phyloP scores from a whole-genome alignment of 2,113 vertebrate genomes.

The Actinemys pallida region DNA sequence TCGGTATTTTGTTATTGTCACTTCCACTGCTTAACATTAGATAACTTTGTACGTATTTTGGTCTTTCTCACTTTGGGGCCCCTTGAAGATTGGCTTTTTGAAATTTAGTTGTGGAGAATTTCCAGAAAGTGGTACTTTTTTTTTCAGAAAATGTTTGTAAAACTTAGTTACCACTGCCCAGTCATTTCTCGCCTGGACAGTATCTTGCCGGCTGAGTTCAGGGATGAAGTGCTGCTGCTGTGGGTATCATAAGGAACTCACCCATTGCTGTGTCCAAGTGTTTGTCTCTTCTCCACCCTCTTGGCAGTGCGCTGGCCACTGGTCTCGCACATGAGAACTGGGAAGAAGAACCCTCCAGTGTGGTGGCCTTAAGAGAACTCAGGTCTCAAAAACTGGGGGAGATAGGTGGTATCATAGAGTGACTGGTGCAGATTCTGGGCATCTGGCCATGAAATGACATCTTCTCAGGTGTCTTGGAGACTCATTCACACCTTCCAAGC shows the following conservation, averaged over 20 bases:
- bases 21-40: too few species aligned
- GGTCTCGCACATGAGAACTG: background rate
- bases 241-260: background rate
- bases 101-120: too few species aligned
- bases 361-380: background rate
- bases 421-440: background rate
- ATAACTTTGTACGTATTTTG: too few species aligned
- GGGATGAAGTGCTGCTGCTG: background rate
- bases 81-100: too few species aligned
- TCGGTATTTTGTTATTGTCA: too few species aligned
- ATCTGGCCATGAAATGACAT: background rate
- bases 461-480: accelerated
- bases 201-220: background rate
- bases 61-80: too few species aligned
- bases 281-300: background rate
- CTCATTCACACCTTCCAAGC: background rate
- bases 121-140: too few species aligned
- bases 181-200: background rate
- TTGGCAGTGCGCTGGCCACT: background rate
- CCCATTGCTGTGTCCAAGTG: background rate
- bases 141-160: accelerated
- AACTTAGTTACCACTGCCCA: background rate
- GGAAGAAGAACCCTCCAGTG: background rate
- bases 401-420: background rate
- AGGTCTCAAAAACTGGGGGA: background rate